Evolutionary conservation across 2,797 vertebrate species (phyloP), one percentile per base, ranked within the genome.

Genomic region (Bufotes viridis): DNA sequence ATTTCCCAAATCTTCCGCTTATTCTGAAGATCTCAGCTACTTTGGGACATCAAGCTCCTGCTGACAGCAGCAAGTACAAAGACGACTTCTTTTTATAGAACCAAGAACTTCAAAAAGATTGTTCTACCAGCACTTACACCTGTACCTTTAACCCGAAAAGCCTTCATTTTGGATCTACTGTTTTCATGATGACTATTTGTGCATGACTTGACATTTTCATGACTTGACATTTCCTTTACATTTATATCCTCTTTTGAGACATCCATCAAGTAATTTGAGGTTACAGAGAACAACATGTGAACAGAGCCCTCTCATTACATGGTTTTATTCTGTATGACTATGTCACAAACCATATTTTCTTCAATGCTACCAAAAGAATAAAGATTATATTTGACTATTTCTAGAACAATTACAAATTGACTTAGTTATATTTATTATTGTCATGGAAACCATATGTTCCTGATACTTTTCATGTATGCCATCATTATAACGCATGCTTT

Each of bases 151-250:
- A 78, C 75, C 75, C 53, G 75, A 55, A 55, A 78, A 78, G 75
- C 75, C 75, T 78, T 78, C 75, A 78, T 78, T 78, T 78, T 78
- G 20, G 51, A 78, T 78, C 22, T 76, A 76, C 74, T 76, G 22
- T 78, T 53, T 78, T 78, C 75, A 78, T 51, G 9, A 53, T 55
- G 75, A 78, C 51, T 78, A 24, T 78, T 78, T 55, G 49, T 53
- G 75, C 75, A 78, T 55, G 75, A 78, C 75, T 78, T 75, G 72
- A 75, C 72, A 75, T 75, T 55, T 78, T 78, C 75, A 55, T 78
- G 51, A 55, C 42, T 42, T 42, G 42, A 42, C 42, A 42, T 78
- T 55, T 51, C 22, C 75, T 78, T 78, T 78, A 55, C 75, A 78
- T 78, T 78, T 78, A 17, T 78, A 78, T n/a, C 75, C 75, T n/a